phyloP scores from a whole-genome alignment of 2,888 invertebrate genomes.

The Dynastes grantii region DNA sequence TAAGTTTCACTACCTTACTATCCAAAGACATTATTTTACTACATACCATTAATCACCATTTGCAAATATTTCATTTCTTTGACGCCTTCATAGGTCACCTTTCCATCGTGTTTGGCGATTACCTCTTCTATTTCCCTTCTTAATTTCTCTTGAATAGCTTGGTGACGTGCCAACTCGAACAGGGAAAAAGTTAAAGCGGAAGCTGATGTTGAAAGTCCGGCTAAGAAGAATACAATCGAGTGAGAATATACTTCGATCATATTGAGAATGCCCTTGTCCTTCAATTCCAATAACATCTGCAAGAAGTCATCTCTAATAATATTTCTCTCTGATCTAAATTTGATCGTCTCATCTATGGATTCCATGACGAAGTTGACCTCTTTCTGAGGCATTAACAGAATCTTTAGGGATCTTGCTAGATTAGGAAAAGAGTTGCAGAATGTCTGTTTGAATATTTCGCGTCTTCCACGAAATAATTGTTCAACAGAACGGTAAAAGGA shows the following conservation, averaged over 20 bases:
- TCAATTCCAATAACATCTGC: conserved; percentile 38
- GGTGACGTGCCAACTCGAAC: conserved; percentile 65
- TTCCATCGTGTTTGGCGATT: conserved; percentile 63
- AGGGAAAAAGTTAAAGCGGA: conserved; percentile 63
- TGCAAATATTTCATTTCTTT: conserved; percentile 66
- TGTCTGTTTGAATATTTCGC: neutral
- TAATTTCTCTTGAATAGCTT: conserved; percentile 67
- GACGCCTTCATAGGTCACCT: conserved; percentile 65
- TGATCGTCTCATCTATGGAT: conserved; percentile 15
- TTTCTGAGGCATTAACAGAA: conserved; percentile 14
- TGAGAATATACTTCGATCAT: conserved; percentile 64
- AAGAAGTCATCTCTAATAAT: conserved; percentile 37
- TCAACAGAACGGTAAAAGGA: neutral
- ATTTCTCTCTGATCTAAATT: conserved; percentile 5
- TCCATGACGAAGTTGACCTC: neutral
- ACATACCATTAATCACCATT: conserved; percentile 63
- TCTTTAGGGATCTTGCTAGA: conserved; percentile 1
- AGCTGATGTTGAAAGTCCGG: conserved; percentile 68
- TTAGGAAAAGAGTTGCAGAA: conserved; percentile 31
- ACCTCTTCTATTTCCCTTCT: conserved; percentile 67
- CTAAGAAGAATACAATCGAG: conserved; percentile 62
- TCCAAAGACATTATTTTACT: conserved; percentile 30
- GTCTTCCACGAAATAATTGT: neutral
- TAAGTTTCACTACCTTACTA: too few relatives aligned
- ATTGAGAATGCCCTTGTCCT: conserved; percentile 13